Conservation (phyloP, 2,113 vertebrate genomes). For the Neolamprologus cancellatus region DNA sequence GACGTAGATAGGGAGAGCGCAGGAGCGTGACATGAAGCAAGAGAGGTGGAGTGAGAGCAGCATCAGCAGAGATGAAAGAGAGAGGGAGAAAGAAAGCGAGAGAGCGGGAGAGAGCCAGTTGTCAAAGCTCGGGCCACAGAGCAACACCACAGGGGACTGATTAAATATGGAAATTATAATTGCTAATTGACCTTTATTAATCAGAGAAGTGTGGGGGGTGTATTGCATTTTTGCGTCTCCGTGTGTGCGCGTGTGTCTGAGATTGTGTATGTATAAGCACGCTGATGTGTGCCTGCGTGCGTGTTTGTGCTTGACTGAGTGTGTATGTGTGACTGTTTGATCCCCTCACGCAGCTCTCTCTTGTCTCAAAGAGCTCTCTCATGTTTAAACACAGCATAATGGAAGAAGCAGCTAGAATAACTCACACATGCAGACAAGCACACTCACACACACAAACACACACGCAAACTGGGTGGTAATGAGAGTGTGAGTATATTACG, state of each 20-base stretch:
- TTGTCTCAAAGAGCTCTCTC: constrained; percentile 61
- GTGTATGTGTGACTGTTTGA: constrained; percentile 36
- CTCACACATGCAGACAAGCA: neutral
- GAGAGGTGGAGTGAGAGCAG: neutral
- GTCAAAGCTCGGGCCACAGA: constrained; percentile 63
- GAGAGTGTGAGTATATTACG: constrained; percentile 29
- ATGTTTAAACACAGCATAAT: constrained; percentile 66
- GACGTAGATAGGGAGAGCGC: constrained; percentile 42
- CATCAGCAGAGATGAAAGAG: neutral
- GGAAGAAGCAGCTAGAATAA: constrained; percentile 31
- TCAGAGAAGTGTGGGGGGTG: constrained; percentile 61
- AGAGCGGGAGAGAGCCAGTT: constrained; percentile 19
- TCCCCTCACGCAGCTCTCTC: constrained; percentile 53
- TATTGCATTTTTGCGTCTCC: constrained; percentile 12
- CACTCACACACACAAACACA: neutral
- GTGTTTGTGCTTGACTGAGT: constrained; percentile 1
- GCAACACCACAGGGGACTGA: constrained; percentile 69
- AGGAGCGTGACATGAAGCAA: constrained; percentile 51
- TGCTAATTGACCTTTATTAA: constrained; percentile 80
- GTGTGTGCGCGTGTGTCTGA: neutral
- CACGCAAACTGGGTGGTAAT: constrained; percentile 20
- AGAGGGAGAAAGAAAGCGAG: neutral
- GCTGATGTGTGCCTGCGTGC: neutral
- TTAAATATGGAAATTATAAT: constrained; percentile 80
- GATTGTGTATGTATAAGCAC: neutral